A percentile compares a stretch with the other conserved stretches of the same genome.
These are phyloP conservation scores for Elephas maximus DNA, from an alignment of 2,113 vertebrate genomes.

Conservation along the genomic window DNA sequence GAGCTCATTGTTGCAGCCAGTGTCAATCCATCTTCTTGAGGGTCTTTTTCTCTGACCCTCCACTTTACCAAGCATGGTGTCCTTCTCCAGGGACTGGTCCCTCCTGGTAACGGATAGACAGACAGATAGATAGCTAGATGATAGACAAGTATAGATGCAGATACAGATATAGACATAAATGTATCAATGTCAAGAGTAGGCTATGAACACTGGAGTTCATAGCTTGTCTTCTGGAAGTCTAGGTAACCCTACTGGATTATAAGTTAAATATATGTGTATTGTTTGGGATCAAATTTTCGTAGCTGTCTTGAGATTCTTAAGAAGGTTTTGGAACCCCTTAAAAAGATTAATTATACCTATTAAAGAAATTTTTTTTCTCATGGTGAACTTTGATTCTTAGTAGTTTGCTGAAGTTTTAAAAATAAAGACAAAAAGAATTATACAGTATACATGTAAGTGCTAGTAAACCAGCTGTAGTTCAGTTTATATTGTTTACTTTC, in stretches of 20 bases:
- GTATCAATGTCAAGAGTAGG: background rate
- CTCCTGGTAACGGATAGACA: too few relatives aligned
- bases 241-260: background rate
- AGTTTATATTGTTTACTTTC: background rate
- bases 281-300: background rate
- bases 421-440: background rate
- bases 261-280: background rate
- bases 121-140: too few relatives aligned
- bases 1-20: too few relatives aligned
- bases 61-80: too few relatives aligned
- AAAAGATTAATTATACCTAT: background rate
- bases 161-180: background rate
- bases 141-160: too few relatives aligned
- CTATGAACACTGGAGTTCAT: conserved; percentile 6
- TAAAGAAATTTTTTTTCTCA: background rate
- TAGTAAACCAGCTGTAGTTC: background rate
- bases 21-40: too few relatives aligned
- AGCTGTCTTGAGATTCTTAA: conserved; percentile 5
- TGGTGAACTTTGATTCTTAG: background rate
- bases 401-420: conserved; percentile 14
- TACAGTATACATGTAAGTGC: background rate
- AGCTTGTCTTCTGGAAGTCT: background rate
- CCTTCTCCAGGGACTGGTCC: too few relatives aligned
- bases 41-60: too few relatives aligned
- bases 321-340: background rate